Evolutionary conservation across 2,797 vertebrate species (phyloP), one percentile per base, ranked within the genome.

Genomic region (Spinus pinus): DNA sequence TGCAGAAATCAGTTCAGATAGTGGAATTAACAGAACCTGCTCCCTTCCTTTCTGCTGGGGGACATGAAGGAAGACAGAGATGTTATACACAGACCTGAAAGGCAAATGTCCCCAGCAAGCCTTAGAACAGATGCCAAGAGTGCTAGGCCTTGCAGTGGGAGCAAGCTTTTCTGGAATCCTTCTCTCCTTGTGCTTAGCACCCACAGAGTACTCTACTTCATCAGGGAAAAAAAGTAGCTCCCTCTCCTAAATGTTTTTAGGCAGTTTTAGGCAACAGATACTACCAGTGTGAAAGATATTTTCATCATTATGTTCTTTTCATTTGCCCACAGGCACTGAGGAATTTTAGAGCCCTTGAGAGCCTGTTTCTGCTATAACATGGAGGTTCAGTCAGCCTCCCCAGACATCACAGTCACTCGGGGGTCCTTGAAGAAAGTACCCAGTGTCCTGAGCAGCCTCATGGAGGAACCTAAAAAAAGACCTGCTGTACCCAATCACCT

Each of bases 401-500:
- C 92, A 11, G 96, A 96, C 78, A 88, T 95, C 41, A 88, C 70
- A 0, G 90, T 79, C 2, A 1, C 58, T 7, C 57, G 94, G 49
- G 91, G 85, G 21, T 94, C 96, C 27, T 92, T 86, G 31, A 97
- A 90, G 91, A 98, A 96, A 37, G 85, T 96, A 37, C 93, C 95
- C 4, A 90, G 97, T 28, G 73, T 98, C 72, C 95, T 99, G 92
- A 97, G 67, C 72, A 98, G 97, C 90, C 97, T 99, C 5, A 98
- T 99, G 92, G 98, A 99, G 66, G 97, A 98, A 57, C 97, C 97
- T 60, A 81, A 95, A 64, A 97, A 87, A 92, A 94, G 94, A 87
- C 56, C 10, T 51, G 94, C 78, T 61, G 95, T 98, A 20, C 98
- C 98, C 30, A 96, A 98, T 97, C 98, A 98, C 93, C 98, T 99